phyloP scores from a whole-genome alignment of 2,888 invertebrate species.

The Polyommatus iphigenia region DNA sequence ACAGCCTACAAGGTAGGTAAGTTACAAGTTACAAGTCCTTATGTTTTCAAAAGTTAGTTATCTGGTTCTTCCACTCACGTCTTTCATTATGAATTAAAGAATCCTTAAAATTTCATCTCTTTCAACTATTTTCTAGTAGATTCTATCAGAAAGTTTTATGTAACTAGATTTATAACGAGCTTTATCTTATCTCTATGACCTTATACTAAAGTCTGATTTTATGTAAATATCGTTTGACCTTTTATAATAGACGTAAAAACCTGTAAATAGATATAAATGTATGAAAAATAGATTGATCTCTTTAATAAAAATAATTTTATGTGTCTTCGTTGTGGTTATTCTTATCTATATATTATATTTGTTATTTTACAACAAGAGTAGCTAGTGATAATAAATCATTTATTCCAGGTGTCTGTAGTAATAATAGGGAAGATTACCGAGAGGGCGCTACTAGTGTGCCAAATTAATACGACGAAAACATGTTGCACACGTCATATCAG shows the following conservation, averaged over 20 bases:
- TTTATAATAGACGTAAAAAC: not conserved
- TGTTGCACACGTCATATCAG: too few species aligned
- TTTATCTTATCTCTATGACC: conserved; percentile 20
- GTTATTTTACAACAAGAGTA: too few species aligned
- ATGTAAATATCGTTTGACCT: conserved; percentile 23
- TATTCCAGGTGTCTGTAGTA: too few species aligned
- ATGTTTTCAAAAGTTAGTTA: too few species aligned
- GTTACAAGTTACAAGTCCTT: too few species aligned
- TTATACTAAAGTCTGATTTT: conserved; percentile 30
- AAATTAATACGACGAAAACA: too few species aligned
- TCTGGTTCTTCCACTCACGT: too few species aligned
- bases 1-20: too few species aligned
- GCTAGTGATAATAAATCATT: too few species aligned
- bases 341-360: not conserved
- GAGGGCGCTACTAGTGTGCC: too few species aligned
- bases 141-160: not conserved
- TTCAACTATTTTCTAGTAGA: not conserved
- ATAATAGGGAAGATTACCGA: too few species aligned
- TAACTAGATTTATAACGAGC: conserved; percentile 25
- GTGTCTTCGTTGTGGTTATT: not conserved
- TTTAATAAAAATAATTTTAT: not conserved
- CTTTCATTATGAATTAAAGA: not conserved
- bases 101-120: not conserved
- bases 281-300: not conserved
- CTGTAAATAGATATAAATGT: conserved; percentile 4